Percentiles rank a stretch among this genome's conserved stretches.
Evolutionary conservation across 2,888 invertebrate genomes (phyloP).

Genomic region (Agrilus biguttatus): DNA sequence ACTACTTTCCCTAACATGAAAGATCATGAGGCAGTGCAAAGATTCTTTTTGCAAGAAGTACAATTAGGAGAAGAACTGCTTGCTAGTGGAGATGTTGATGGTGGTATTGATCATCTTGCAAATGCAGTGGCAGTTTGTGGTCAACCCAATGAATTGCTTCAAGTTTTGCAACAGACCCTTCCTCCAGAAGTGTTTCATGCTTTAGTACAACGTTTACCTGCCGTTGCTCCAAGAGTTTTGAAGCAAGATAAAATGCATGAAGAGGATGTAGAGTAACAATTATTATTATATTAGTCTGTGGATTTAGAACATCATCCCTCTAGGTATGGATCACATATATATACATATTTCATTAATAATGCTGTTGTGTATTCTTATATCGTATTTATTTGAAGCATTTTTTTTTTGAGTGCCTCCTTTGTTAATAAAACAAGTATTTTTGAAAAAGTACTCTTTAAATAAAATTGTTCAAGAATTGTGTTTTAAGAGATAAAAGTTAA

Average conservation of each 20-base stretch:
- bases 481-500: too few relatives aligned
- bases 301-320: too few relatives aligned
- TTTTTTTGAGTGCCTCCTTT: too few relatives aligned
- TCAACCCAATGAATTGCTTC: conserved; percentile 78
- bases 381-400: too few relatives aligned
- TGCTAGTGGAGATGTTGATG: conserved; percentile 73
- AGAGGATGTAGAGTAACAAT: conserved; percentile 27
- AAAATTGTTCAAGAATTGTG: too few relatives aligned
- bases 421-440: too few relatives aligned
- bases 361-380: too few relatives aligned
- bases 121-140: conserved; percentile 97
- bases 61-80: conserved; percentile 88
- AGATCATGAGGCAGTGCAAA: conserved; percentile 89
- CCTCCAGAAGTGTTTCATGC: conserved; percentile 90
- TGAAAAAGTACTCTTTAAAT: too few relatives aligned
- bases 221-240: conserved; percentile 34
- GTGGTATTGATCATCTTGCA: conserved; percentile 88
- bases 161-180: conserved; percentile 82
- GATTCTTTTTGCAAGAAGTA: conserved; percentile 57
- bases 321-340: too few relatives aligned
- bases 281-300: conserved; percentile 4
- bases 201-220: conserved; percentile 67
- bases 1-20: conserved; percentile 68
- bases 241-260: conserved; percentile 27
- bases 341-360: too few relatives aligned